A percentile compares a stretch with the other conserved stretches of the same genome.
Conservation (phyloP, 2,888 invertebrate species). For the Spodoptera littoralis region DNA sequence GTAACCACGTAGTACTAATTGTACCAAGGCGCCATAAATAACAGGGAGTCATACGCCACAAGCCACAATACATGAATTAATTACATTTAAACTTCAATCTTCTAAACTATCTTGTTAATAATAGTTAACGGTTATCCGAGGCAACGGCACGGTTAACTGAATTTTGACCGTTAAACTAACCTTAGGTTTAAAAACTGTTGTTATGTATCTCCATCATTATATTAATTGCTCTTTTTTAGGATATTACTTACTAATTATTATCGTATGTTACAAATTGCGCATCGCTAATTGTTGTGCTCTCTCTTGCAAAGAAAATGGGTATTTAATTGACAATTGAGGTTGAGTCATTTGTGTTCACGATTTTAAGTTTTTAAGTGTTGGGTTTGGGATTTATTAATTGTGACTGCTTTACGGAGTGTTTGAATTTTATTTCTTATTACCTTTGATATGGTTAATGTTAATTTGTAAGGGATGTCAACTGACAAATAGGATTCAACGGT, state of each 20-base stretch:
- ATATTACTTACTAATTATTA: conserved; percentile 9
- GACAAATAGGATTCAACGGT: too few species aligned
- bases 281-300: not conserved
- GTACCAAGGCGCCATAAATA: conserved; percentile 40
- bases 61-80: conserved; percentile 51
- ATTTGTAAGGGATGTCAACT: too few species aligned
- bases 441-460: too few species aligned
- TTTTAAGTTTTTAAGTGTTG: conserved; percentile 1
- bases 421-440: too few species aligned
- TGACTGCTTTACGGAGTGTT: too few species aligned
- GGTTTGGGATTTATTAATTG: too few species aligned
- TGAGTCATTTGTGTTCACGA: not conserved
- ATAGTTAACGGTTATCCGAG: conserved; percentile 50
- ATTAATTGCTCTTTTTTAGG: conserved; percentile 25
- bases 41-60: conserved; percentile 34
- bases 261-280: conserved; percentile 5
- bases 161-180: conserved; percentile 51
- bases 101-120: conserved; percentile 55
- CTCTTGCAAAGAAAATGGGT: not conserved
- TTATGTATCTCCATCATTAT: conserved; percentile 14
- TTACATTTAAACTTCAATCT: conserved; percentile 56
- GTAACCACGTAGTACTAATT: conserved; percentile 31
- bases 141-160: conserved; percentile 55
- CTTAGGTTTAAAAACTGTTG: conserved; percentile 37
- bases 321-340: not conserved